Evolutionary conservation across 2,113 vertebrate species (phyloP), one percentile per base, ranked within the genome.

Genomic region (Acrocephalus arundinaceus): DNA sequence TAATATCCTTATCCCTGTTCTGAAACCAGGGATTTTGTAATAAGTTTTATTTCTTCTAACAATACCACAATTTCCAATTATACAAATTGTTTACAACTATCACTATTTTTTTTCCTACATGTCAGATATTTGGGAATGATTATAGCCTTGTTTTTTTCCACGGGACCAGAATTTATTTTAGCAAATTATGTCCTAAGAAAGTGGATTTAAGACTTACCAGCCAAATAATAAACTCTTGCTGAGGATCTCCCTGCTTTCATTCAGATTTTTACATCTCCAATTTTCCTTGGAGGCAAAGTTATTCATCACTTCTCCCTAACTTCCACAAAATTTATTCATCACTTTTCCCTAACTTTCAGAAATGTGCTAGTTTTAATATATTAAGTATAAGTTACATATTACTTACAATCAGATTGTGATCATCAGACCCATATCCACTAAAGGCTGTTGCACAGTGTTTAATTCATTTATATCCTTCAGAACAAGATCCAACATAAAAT

Each of bases 401-500:
- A 67, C 27, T 86, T 89, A 72, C 30, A 90, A 87, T 88, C 92
- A 92, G 79, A 89, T 70, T 19, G 18, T 58, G 71, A 70, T 71
- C 90, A 86, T 88, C 79, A 89, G 90, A 74, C n/a, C 27, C 48
- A 15, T 23, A 81, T 61, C 57, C 59, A 86, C 63, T 93, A 90
- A 94, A 93, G 59, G 76, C 86, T 93, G 72, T 83, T 93, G 79
- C 54, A 1, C 18, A 85, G 55, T 8, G 1, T 68, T 93, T 93
- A 81, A 74, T 95, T 92, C 89, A 93, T 94, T 89, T 92, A 63
- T 45, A 93, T 57, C 65, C 52, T 84, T 90, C 72, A 94, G 94
- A 94, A 89, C 59, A 59, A 67, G 59, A 94, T 81, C 80, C 90
- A 93, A 17, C 68, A 74, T 48, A 90, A 94, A 96, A 94, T 97